Conservation (phyloP, 2,888 invertebrate species). For the Heliconius cydno region DNA sequence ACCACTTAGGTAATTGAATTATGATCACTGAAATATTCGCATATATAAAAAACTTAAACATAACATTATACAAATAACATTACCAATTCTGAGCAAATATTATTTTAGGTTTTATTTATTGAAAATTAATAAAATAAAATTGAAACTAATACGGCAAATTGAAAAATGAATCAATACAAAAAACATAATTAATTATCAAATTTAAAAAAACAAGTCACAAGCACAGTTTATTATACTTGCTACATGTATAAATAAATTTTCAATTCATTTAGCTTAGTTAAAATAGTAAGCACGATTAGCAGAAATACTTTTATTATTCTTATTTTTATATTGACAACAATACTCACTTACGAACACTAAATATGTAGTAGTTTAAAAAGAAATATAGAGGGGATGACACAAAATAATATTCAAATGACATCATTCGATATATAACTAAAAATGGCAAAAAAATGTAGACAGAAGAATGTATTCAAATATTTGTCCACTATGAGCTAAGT, state of each 20-base stretch:
- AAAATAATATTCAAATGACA: neutral
- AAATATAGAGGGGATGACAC: neutral
- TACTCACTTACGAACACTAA: neutral
- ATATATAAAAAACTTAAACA: neutral
- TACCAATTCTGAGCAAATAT: neutral
- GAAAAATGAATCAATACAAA: too few relatives aligned
- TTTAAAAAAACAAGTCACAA: neutral
- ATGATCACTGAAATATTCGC: constrained; percentile 5
- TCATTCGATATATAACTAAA: too few relatives aligned
- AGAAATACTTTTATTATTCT: neutral
- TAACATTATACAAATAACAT: neutral
- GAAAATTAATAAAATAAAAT: neutral
- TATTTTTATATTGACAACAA: neutral
- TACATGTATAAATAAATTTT: neutral
- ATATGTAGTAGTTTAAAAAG: too few relatives aligned
- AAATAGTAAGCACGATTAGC: neutral
- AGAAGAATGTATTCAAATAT: too few relatives aligned
- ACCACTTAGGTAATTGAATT: constrained; percentile 47
- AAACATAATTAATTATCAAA: neutral
- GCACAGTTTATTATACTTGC: neutral
- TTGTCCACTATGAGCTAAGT: too few relatives aligned
- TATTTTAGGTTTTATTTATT: neutral
- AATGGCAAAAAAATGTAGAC: too few relatives aligned
- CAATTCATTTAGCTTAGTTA: neutral
- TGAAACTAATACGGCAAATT: too few relatives aligned